These are phyloP conservation scores for Thereva nobilitata DNA, from an alignment of 2,888 invertebrate genomes.

Conservation along the genomic window DNA sequence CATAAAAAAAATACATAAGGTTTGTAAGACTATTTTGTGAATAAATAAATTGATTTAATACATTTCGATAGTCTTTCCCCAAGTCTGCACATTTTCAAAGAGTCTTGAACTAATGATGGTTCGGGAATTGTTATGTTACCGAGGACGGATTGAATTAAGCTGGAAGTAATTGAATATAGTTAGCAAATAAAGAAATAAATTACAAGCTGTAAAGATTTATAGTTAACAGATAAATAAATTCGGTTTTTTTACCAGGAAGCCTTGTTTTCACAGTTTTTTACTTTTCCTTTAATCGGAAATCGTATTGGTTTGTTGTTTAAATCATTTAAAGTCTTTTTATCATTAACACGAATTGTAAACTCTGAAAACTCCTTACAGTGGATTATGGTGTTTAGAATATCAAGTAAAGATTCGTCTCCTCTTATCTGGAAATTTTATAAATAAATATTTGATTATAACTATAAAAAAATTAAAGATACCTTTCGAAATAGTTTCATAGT, in stretches of 20 bases:
- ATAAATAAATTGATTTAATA: conserved; percentile 53
- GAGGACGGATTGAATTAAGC: conserved; percentile 75
- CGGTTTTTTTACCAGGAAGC: conserved; percentile 68
- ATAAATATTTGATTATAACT: conserved; percentile 38
- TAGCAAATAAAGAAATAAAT: background rate
- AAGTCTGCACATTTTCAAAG: conserved; percentile 68
- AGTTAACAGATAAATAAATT: conserved; percentile 15
- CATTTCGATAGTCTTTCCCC: conserved; percentile 72
- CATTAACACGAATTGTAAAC: conserved; percentile 69
- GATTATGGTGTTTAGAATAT: conserved; percentile 63
- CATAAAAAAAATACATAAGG: too few species aligned
- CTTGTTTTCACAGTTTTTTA: conserved; percentile 73
- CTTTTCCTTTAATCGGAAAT: conserved; percentile 72
- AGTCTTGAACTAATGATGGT: conserved; percentile 71
- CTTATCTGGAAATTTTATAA: conserved; percentile 59
- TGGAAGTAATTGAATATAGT: conserved; percentile 50
- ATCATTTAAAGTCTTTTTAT: conserved; percentile 70
- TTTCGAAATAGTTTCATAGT: conserved; percentile 74
- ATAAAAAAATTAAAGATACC: conserved; percentile 50
- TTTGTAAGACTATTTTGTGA: background rate
- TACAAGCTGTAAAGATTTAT: conserved; percentile 13
- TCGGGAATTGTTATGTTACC: conserved; percentile 71
- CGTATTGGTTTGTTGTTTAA: conserved; percentile 70
- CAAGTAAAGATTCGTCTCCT: conserved; percentile 63
- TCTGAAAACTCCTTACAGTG: conserved; percentile 71